Conservation (phyloP, 2,113 vertebrate species). For the Clarias macrocephalus region DNA sequence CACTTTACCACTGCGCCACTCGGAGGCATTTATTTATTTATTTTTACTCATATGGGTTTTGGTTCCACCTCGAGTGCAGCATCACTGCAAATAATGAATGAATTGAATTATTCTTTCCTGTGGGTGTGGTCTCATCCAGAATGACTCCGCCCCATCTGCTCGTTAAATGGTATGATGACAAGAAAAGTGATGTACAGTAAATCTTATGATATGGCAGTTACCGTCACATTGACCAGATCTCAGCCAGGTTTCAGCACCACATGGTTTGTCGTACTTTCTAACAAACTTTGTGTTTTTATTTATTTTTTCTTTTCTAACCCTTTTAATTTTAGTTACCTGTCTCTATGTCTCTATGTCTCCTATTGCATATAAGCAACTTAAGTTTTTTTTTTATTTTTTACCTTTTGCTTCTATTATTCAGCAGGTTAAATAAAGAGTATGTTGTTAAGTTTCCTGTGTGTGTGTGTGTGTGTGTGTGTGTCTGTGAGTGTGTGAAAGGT, state of each 20-base stretch:
- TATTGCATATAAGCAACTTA: neutral
- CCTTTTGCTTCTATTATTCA: neutral
- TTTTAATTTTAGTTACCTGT: neutral
- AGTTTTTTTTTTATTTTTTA: too few relatives aligned
- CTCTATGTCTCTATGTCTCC: neutral
- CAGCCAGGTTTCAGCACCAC: neutral
- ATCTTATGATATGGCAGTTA: neutral
- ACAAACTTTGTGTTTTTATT: neutral
- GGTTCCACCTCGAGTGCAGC: neutral
- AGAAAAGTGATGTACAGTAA: neutral
- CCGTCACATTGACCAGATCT: neutral
- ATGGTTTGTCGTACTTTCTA: neutral
- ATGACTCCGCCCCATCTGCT: neutral
- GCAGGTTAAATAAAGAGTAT: neutral
- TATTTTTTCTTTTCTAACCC: neutral
- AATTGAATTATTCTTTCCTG: too few relatives aligned
- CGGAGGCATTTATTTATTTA: neutral
- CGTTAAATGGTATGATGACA: neutral
- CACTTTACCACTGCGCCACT: too few relatives aligned
- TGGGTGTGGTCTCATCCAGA: neutral
- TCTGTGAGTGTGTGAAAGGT: slow-evolving; percentile 33
- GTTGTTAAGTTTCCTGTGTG: neutral
- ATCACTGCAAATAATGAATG: neutral
- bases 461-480: neutral
- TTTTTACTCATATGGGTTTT: neutral